Evolutionary conservation across 2,888 invertebrate genomes (phyloP).

Genomic region (Zonitis immaculata): DNA sequence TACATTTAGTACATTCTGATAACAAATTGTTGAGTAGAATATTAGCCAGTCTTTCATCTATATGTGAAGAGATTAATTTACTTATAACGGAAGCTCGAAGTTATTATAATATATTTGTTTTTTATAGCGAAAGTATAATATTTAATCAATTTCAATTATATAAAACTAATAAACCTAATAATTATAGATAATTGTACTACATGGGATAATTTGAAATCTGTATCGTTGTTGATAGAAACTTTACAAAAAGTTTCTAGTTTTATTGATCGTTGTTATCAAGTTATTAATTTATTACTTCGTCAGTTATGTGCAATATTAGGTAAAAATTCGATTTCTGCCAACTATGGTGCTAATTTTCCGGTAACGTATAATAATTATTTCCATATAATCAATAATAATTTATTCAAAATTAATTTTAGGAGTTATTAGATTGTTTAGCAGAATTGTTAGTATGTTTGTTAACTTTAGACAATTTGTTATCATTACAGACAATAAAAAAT

Average conservation of each 20-base stretch:
- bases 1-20: constrained; percentile 74
- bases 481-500: constrained; percentile 53
- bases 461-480: constrained; percentile 64
- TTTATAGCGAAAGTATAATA: constrained; percentile 61
- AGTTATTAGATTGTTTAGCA: constrained; percentile 56
- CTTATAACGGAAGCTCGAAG: constrained; percentile 64
- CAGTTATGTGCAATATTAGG: constrained; percentile 70
- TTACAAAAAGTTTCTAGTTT: constrained; percentile 64
- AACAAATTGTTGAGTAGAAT: constrained; percentile 76
- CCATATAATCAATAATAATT: not conserved
- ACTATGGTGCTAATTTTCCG: constrained; percentile 40
- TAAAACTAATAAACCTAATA: constrained; percentile 1
- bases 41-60: constrained; percentile 70
- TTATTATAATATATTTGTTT: constrained; percentile 59
- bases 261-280: constrained; percentile 64
- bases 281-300: constrained; percentile 65
- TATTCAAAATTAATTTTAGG: constrained; percentile 42
- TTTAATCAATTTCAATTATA: not conserved
- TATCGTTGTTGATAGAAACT: constrained; percentile 56
- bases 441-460: constrained; percentile 63
- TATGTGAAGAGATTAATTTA: constrained; percentile 71
- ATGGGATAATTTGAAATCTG: constrained; percentile 38
- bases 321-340: constrained; percentile 45
- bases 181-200: constrained; percentile 36
- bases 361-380: constrained; percentile 26